A percentile compares a stretch with the other conserved stretches of the same genome.
phyloP scores from a whole-genome alignment of 2,797 vertebrate genomes.

The Gobio occitaniae region DNA sequence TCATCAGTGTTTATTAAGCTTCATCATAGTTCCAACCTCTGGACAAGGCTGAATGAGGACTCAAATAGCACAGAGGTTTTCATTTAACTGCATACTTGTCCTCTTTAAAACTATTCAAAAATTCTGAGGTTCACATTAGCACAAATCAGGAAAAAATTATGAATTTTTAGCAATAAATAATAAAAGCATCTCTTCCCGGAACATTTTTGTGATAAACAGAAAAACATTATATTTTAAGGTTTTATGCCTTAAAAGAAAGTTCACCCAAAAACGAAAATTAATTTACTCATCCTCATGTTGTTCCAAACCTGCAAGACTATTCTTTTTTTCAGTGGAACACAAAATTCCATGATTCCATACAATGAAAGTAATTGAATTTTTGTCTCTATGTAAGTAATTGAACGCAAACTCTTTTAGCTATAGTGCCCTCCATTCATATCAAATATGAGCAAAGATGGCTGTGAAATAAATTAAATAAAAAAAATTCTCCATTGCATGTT shows the following conservation, averaged over 20 bases:
- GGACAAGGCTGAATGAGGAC: constrained; percentile 12
- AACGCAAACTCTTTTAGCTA: too few relatives aligned
- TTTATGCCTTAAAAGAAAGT: background rate
- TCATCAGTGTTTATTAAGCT: constrained; percentile 15
- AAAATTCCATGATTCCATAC: too few relatives aligned
- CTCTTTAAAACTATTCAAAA: background rate
- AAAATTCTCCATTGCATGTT: too few relatives aligned
- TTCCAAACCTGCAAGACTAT: background rate
- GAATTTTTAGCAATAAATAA: background rate
- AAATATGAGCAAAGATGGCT: too few relatives aligned
- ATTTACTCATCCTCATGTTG: background rate
- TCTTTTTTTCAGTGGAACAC: background rate
- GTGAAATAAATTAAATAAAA: too few relatives aligned
- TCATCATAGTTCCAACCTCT: background rate
- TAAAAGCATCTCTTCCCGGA: background rate
- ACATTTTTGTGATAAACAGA: background rate
- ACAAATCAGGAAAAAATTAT: background rate
- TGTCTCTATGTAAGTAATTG: too few relatives aligned
- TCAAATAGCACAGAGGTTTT: background rate
- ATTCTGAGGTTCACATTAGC: background rate
- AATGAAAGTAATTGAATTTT: background rate
- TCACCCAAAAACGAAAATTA: background rate
- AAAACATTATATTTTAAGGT: background rate
- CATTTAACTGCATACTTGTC: background rate
- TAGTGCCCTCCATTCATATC: too few relatives aligned